Evolutionary conservation across 2,888 invertebrate species (phyloP), one percentile per base, ranked within the genome.

Genomic region (Ectemnius lituratus): DNA sequence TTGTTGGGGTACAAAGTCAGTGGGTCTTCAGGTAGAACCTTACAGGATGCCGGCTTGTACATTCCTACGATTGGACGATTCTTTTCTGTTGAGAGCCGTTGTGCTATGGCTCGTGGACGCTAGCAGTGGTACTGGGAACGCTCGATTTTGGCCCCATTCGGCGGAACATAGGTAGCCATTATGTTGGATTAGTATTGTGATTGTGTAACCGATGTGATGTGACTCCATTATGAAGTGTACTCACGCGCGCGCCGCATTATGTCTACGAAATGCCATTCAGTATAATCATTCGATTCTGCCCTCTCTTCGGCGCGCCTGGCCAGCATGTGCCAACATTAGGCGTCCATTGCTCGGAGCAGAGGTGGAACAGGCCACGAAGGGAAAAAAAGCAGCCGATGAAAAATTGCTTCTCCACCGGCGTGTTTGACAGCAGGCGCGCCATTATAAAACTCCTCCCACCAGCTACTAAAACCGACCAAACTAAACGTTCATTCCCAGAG

Each of bases 171-270:
- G 83, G 84, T 82, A 83, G 85, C 86, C 83, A 87, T 87, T 88
- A 90, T 87, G 87, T 85, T 87, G 84, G 85, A 89, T 90, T 90
- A 89, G 88, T 85, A 90, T 90, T 90, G 89, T 90, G 88, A 89
- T 90, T 90, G 89, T 90, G 90, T 90, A 90, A 89, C 88, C 88
- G 88, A 89, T 89, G 89, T 86, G 88, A 88, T 85, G 88, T 89
- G 89, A 88, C 88, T 89, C 89, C 87, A 89, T 90, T 90, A 90
- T 88, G 85, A 86, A 78, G 82, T 76, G 82, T 80, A 64, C 76
- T 67, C 74, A 81, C 80, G 76, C 79, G 79, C 74, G 80, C 75
- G 79, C 77, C 67, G 79, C 82, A 84, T 83, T 85, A 85, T 85
- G 85, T 78, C 80, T 73, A 75, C 75, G 76, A 81, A 81, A 83